phyloP scores from a whole-genome alignment of 2,113 vertebrate species.

The Porphyrio hochstetteri region DNA sequence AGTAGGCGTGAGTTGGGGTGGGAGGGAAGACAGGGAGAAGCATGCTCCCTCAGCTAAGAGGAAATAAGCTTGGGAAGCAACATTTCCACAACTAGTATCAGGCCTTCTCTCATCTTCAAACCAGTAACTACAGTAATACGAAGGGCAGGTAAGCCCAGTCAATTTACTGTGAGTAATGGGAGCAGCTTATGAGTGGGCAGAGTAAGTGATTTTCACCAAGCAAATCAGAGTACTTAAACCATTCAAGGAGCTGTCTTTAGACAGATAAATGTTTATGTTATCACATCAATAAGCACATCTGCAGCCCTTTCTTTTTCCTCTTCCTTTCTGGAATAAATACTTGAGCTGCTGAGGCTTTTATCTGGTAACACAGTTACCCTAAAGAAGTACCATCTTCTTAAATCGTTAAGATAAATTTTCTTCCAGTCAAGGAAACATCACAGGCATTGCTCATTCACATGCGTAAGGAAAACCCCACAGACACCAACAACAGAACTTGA shows the following conservation, averaged over 20 bases:
- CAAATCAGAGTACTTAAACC: not conserved
- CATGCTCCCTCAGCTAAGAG: not conserved
- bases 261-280: not conserved
- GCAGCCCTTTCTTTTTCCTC: not conserved
- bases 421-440: not conserved
- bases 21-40: not conserved
- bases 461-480: not conserved
- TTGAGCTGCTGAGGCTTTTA: not conserved
- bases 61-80: not conserved
- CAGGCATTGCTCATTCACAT: rapidly evolving
- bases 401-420: rapidly evolving
- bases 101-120: not conserved
- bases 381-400: not conserved
- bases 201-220: not conserved
- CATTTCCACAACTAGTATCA: not conserved
- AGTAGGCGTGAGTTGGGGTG: rapidly evolving
- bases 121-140: not conserved
- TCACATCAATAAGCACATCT: not conserved
- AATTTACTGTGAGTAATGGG: not conserved
- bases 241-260: not conserved
- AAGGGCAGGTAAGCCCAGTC: not conserved
- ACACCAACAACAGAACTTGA: not conserved
- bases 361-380: not conserved
- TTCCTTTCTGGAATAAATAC: not conserved
- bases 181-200: not conserved